Evolutionary conservation across 2,113 vertebrate species (phyloP).

Genomic region (Ceyx margarethae): DNA sequence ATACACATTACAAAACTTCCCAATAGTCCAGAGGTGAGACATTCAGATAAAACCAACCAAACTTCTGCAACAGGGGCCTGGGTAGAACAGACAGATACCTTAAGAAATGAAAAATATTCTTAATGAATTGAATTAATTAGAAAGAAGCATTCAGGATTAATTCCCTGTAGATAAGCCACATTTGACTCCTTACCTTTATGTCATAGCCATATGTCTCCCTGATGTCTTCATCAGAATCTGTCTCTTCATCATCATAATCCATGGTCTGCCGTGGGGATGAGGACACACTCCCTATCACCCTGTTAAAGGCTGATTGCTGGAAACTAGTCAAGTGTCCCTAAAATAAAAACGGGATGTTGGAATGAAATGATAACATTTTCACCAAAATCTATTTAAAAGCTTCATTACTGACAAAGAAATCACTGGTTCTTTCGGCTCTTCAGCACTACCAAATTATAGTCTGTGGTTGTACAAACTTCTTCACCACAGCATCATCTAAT

Average conservation of each 20-base stretch:
- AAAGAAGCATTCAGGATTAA: neutral
- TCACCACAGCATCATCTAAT: neutral
- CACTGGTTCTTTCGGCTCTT: neutral
- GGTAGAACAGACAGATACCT: neutral
- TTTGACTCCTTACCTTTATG: constrained; percentile 78
- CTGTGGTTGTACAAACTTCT: neutral
- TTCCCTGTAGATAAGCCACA: neutral
- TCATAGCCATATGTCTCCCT: constrained; percentile 95
- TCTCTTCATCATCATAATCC: constrained; percentile 98
- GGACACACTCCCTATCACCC: constrained; percentile 80
- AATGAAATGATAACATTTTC: neutral
- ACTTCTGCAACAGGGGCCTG: neutral
- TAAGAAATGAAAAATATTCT: neutral
- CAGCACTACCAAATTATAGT: neutral
- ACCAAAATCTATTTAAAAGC: neutral
- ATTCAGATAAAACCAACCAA: neutral
- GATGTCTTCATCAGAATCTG: constrained; percentile 96
- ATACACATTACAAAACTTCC: neutral
- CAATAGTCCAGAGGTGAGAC: neutral
- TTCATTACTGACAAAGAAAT: neutral
- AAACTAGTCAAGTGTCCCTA: constrained; percentile 97
- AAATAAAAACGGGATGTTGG: neutral
- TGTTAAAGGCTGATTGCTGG: constrained; percentile 94
- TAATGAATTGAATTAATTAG: neutral
- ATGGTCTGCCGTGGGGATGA: constrained; percentile 88